Evolutionary conservation across 2,113 vertebrate genomes (phyloP).

Genomic region (Petrocephalus microphthalmus): DNA sequence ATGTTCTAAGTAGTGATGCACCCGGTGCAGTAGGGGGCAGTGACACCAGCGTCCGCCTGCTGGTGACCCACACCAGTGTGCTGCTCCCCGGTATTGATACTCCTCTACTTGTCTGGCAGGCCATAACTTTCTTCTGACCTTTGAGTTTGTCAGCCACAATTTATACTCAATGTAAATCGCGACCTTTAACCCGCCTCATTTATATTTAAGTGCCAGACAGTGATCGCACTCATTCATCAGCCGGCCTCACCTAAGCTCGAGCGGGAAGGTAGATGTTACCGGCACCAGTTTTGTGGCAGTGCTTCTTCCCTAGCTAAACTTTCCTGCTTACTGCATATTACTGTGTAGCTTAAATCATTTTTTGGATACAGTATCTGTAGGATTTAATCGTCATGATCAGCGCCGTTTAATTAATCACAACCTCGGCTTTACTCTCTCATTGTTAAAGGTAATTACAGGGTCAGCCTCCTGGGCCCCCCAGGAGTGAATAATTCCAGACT

Average conservation of each 20-base stretch:
- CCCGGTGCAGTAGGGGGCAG: neutral
- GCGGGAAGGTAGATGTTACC: neutral
- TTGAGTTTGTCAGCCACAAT: constrained; percentile 68
- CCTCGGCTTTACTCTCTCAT: neutral
- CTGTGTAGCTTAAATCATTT: neutral
- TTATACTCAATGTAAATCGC: constrained; percentile 69
- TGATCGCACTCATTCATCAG: constrained; percentile 21
- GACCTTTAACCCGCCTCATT: constrained; percentile 69
- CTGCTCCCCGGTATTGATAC: neutral
- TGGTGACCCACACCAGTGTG: neutral
- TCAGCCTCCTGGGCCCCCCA: neutral
- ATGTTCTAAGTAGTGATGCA: constrained; percentile 15
- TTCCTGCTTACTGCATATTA: neutral
- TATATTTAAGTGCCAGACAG: constrained; percentile 48
- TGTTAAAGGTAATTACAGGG: neutral
- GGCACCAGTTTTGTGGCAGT: neutral
- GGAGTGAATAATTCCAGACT: neutral
- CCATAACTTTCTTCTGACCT: constrained; percentile 50
- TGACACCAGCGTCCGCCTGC: neutral
- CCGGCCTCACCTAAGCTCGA: neutral
- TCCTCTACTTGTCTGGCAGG: constrained; percentile 13
- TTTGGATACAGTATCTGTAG: neutral
- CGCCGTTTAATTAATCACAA: neutral
- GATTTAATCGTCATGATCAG: neutral
- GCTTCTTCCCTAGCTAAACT: neutral